phyloP scores from a whole-genome alignment of 2,888 invertebrate genomes.

The Drosophila nr. medialis region DNA sequence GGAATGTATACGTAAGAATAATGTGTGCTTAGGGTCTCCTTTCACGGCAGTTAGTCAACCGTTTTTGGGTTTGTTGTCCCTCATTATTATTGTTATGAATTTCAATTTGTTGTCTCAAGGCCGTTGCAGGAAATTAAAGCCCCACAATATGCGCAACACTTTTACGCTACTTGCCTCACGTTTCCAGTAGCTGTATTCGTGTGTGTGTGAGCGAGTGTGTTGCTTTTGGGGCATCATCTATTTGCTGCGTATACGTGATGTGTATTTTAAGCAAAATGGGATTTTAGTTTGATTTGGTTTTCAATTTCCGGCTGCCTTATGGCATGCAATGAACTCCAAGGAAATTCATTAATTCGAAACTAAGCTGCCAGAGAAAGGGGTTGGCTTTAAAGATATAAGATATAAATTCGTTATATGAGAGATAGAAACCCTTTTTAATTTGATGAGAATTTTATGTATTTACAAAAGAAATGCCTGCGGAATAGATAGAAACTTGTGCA shows the following conservation, averaged over 20 bases:
- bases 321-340: slow-evolving; percentile 40
- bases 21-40: not conserved
- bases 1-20: not conserved
- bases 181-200: not conserved
- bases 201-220: slow-evolving; percentile 15
- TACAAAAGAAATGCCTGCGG: not conserved
- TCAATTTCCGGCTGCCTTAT: slow-evolving; percentile 70
- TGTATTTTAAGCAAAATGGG: slow-evolving; percentile 61
- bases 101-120: slow-evolving; percentile 73
- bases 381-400: not conserved
- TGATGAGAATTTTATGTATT: not conserved
- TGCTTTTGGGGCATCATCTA: slow-evolving; percentile 24
- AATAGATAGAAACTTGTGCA: not conserved
- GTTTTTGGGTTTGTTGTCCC: slow-evolving; percentile 22
- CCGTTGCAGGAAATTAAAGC: slow-evolving; percentile 70
- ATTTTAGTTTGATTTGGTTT: slow-evolving; percentile 65
- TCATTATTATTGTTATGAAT: slow-evolving; percentile 70
- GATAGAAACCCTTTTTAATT: not conserved
- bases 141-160: slow-evolving; percentile 68
- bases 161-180: slow-evolving; percentile 50
- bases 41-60: slow-evolving; percentile 39
- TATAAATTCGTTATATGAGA: not conserved
- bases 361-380: slow-evolving; percentile 41
- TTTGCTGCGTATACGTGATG: slow-evolving; percentile 71
- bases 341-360: slow-evolving; percentile 54